Conservation (phyloP, 1,140 invertebrate genomes). For the Andricus grossulariae region DNA sequence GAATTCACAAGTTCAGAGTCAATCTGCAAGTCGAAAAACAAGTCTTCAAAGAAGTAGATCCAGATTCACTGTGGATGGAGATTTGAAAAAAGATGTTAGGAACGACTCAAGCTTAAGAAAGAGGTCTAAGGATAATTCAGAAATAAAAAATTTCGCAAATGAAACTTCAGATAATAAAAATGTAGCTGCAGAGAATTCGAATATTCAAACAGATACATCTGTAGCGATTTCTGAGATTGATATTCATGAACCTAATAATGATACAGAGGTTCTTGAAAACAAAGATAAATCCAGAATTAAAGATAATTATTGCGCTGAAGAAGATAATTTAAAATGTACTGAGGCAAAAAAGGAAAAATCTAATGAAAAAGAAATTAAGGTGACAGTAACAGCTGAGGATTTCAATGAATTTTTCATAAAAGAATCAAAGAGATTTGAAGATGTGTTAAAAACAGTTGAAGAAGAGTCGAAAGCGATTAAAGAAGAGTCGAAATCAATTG, state of each 20-base stretch:
- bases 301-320: not conserved
- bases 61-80: not conserved
- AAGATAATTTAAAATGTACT: not conserved
- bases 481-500: not conserved
- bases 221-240: no score
- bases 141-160: no score
- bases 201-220: no score
- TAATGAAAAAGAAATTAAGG: not conserved
- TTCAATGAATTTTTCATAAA: not conserved
- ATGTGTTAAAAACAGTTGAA: not conserved
- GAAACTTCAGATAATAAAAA: no score
- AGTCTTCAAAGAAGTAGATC: not conserved
- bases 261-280: not conserved
- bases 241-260: no score
- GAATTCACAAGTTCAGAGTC: not conserved
- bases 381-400: not conserved
- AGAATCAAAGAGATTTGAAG: not conserved
- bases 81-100: not conserved
- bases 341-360: not conserved
- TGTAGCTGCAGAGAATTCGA: no score
- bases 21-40: not conserved
- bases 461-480: not conserved
- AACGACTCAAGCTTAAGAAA: not conserved
- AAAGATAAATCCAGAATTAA: not conserved
- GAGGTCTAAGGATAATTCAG: not conserved